Evolutionary conservation across 2,888 invertebrate genomes (phyloP), one percentile per base, ranked within the genome.

Genomic region (Hydraecia micacea): DNA sequence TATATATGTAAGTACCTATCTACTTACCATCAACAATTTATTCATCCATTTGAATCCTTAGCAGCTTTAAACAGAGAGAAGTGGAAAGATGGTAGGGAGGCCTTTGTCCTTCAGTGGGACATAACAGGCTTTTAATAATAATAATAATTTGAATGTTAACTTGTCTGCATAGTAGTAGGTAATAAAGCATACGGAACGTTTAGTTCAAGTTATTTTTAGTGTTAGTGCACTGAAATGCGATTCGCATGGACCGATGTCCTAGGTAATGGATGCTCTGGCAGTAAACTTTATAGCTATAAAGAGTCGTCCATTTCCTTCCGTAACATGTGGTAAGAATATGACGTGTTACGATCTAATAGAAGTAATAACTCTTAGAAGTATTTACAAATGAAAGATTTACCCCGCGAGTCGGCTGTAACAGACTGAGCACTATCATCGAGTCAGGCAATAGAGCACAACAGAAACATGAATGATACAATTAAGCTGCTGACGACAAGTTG

Each of bases 381-480:
- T 42, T 42, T 15, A 32, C 18, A 39, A 49, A 21, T 63, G 18
- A 2, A 63, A 63, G 46, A 49, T 32, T 49, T 32, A 9, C 15
- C 13, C 15, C 21, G 25, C 39, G 28, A 39, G 63, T 76, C 28
- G 21, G 3, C 58, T 28, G 46, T 55, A 42, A 32, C 49, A 36
- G 13, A 46, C 46, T 5, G 6, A 55, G 39, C 58, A 68, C n/a
- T 21, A 36, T 72, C 62, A 63, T 21, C 15, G 42, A n/a, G 49
- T 36, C 67, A 25, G 42, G 25, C 49, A 65, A 80, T 67, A n/a
- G 18, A 74, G 68, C 62, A 67, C 39, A 71, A 42, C 58, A 74
- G 70, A 67, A 49, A 67, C 67, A 67, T 36, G 49, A 72, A 80
- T 62, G 28, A 67, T 67, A 66, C 52, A 85, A 73, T 63, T 32